Base-by-base conservation (phyloP, 2,888 invertebrate genomes). In the Drosophila anomelani region DNA sequence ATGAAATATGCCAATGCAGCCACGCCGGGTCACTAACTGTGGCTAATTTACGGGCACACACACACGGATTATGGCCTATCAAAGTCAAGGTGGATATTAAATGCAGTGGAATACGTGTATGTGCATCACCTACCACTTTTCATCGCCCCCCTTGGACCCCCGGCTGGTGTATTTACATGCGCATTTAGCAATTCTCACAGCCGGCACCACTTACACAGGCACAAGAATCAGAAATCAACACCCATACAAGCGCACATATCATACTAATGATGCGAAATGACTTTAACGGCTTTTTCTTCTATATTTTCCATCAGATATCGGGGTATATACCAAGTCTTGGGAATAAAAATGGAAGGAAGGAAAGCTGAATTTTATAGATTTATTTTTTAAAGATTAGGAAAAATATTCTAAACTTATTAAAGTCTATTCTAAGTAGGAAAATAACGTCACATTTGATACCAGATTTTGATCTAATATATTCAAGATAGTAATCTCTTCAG, bases 261-360 rank as follows among this genome's bases (percentile, higher is more conserved):
- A 87, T 78, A 87, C 91, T 91, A 90, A 90, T 91, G 91, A 90
- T 90, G 90, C 90, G 88, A 90, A 91, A 91, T 90, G 84, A 81
- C 87, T 89, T 87, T 91, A 91, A 91, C 90, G 91, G 90, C 70
- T 68, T 67, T 84, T 87, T 79, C 56, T 62, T 49, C 32, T n/a
- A 32, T 26, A 32, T 15, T n/a, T 36, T 8, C 9, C 5, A 36
- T 34, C 46, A 20, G 4, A 36, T 12, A 23, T 32, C 15, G 39
- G 46, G 72, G 72, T 58, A 58, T 73, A 58, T 57, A 1, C 12
- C 53, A 36, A 66, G 56, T 39, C 57, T 39, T 32, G 1, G 9
- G 7, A 4, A 5, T 34, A 0, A 12, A n/a, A 12, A 38, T 23
- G 12, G 15, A 3, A 34, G 17, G 4, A 47, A 47, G 1, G 0